Base-by-base conservation (phyloP, 2,113 vertebrate species). In the Periophthalmodon schlosseri region DNA sequence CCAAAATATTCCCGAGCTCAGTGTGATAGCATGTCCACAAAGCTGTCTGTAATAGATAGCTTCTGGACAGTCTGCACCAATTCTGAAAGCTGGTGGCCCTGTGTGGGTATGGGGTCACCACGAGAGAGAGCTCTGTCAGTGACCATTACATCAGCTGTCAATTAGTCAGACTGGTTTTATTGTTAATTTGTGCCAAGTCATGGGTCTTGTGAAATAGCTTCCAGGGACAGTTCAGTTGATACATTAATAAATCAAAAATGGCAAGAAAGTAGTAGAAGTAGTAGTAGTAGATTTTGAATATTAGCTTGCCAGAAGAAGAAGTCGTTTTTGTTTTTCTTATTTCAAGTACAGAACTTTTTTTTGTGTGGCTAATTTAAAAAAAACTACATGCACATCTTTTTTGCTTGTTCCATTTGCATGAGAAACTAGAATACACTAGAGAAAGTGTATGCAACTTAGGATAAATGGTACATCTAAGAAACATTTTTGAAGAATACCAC, bases 21-120 rank as follows among this genome's bases (percentile, higher is more conserved):
- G n/a, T n/a, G n/a, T 70, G 76, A 70, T 67, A 76, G 21, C 28
- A 20, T 60, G 7, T 60, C 49, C 56, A 66, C 69, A 69, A 69
- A 71, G 65, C 56, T 68, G 67, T 72, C 36, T 58, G n/a, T 63
- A 72, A 72, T 65, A 66, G 72, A 44, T 74, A 36, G 9, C 28
- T 18, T 1, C 20, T 33, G 65, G 44, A 64, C 44, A 15, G 52
- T 47, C 39, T 24, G 64, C 66, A 57, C 16, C 23, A 60, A 12
- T 44, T 82, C 54, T 33, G 58, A 47, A 67, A 47, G 33, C 6
- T 61, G 58, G 50, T 72, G 33, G 18, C 61, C 4, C 18, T 46
- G 24, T 4, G 18, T 60, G n/a, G 20, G 4, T 2, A 34, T 20
- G 5, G 13, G 66, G 36, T 21, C 1, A 23, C 47, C 20, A 21